Base-by-base conservation (phyloP, 2,113 vertebrate genomes). In the Mus pahari region DNA sequence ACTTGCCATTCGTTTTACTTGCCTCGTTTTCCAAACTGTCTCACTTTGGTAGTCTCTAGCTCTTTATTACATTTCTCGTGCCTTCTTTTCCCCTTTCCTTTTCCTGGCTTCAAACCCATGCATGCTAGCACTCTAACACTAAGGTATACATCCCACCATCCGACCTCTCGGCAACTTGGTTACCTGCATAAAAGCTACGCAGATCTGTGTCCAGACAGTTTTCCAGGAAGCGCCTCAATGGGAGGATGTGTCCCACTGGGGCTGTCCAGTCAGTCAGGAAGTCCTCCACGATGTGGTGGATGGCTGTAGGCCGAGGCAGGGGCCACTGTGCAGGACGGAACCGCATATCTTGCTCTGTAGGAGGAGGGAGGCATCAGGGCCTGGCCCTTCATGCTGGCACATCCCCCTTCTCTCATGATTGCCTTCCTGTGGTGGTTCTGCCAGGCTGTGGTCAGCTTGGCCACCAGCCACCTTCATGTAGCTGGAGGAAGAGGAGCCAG, bases 221-320 rank as follows among this genome's bases (percentile, higher is more conserved):
- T 97, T 99, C 99, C 95, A 99, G 97, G 96, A 99, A 99, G 17
- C 99, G 99, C 36, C 99, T 98, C 93, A 99, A 98, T 0, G 99
- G 99, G 82, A 99, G 99, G 94, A 99, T 98, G 97, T 99, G 99
- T 71, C 99, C 99, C 0, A 99, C 96, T 0, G 99, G 99, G 78
- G 99, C 98, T 0, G 99, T 99, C 99, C 99, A 99, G 97, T 99
- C 99, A 0, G 99, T 99, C 94, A 99, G 97, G 90, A 99, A 99
- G 97, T 99, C 99, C 96, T 99, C 99, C 58, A 99, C 99, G 20
- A 99, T 98, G 98, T 99, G 99, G 97, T 99, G 99, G 96, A 99
- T 88, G 1, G 99, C 98, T 0, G 98, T 96, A 22, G 99, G 99
- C 58, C 99, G 98, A 2, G 99, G 99, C 74, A 99, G 98, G 66